Conservation (phyloP, 2,888 invertebrate genomes). For the Rhamphomyia laevipes region DNA sequence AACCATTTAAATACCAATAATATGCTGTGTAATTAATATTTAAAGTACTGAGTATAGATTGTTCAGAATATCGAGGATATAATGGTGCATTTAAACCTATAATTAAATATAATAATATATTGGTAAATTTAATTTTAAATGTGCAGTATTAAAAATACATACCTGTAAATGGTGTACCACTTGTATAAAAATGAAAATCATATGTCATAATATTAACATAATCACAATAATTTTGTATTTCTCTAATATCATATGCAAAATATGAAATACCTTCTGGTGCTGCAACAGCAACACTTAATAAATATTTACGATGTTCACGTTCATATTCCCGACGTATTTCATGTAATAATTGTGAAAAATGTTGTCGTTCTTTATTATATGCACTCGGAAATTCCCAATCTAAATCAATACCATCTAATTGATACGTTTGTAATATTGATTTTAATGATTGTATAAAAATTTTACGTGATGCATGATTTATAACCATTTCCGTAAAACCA, state of each 20-base stretch:
- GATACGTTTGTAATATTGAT: constrained; percentile 26
- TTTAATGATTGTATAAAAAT: constrained; percentile 45
- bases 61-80: constrained; percentile 47
- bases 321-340: constrained; percentile 59
- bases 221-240: constrained; percentile 70
- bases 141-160: not conserved
- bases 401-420: constrained; percentile 41
- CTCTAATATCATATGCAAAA: constrained; percentile 63
- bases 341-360: constrained; percentile 60
- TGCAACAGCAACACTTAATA: constrained; percentile 67
- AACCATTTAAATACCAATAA: constrained; percentile 64
- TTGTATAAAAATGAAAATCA: constrained; percentile 72
- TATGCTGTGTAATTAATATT: constrained; percentile 73
- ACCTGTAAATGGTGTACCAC: constrained; percentile 66
- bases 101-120: constrained; percentile 1
- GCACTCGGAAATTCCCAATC: constrained; percentile 83
- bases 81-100: constrained; percentile 70
- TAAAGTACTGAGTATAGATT: constrained; percentile 52
- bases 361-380: constrained; percentile 49
- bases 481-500: constrained; percentile 62
- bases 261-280: constrained; percentile 65
- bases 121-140: not conserved
- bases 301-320: constrained; percentile 44
- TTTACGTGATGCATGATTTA: constrained; percentile 57
- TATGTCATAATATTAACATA: constrained; percentile 86